Evolutionary conservation across 92 coral and sea anemone genomes (phyloP).

Genomic region (Hydrozoanthus gracilis): DNA sequence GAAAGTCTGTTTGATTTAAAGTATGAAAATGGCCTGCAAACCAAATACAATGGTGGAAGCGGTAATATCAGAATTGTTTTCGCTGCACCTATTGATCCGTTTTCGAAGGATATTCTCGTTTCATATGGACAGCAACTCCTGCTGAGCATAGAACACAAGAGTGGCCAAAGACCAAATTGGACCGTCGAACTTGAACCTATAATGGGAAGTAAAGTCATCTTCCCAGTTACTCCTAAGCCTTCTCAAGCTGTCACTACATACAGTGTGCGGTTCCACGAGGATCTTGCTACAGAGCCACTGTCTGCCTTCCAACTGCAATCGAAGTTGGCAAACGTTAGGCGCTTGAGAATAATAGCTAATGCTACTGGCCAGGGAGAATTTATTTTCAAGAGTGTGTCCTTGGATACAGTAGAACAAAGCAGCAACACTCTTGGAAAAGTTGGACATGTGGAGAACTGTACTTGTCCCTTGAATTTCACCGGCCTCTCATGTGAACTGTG

Average conservation of each 20-base stretch:
- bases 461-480: conserved; percentile 79
- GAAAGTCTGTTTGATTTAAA: background rate
- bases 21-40: background rate
- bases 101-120: conserved; percentile 60
- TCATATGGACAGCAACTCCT: conserved; percentile 77
- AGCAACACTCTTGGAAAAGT: conserved; percentile 61
- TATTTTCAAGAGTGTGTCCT: conserved; percentile 25
- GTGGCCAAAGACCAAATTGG: conserved; percentile 30
- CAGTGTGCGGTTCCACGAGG: conserved; percentile 79
- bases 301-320: conserved; percentile 76
- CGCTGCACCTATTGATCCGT: conserved; percentile 16
- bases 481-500: conserved; percentile 89
- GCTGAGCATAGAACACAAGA: conserved; percentile 47
- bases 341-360: conserved; percentile 45
- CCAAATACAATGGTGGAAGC: conserved; percentile 8
- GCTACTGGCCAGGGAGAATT: conserved; percentile 60
- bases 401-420: conserved; percentile 66
- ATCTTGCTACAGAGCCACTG: conserved; percentile 45
- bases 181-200: conserved; percentile 51
- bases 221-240: conserved; percentile 53
- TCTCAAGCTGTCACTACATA: conserved; percentile 56
- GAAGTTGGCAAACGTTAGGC: conserved; percentile 63
- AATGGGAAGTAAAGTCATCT: conserved; percentile 30
- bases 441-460: conserved; percentile 89
- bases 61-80: conserved; percentile 1